These are phyloP conservation scores for Bos javanicus DNA, from an alignment of 2,113 vertebrate species.

Conservation along the genomic window DNA sequence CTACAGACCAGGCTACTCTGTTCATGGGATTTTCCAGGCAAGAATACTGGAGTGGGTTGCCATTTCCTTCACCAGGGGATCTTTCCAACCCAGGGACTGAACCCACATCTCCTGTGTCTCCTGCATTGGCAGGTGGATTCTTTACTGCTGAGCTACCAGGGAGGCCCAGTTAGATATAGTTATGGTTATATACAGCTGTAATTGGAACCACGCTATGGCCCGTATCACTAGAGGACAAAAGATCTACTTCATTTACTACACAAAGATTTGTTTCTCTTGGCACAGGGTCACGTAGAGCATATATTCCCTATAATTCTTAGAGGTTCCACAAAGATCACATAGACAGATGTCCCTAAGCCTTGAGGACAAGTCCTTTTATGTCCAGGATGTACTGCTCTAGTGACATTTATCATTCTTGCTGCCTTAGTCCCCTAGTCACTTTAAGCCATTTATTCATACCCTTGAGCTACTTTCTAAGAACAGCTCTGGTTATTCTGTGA, in stretches of 20 bases:
- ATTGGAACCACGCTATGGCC: neutral
- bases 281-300: neutral
- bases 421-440: constrained; percentile 2
- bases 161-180: neutral
- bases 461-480: constrained; percentile 72
- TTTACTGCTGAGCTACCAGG: neutral
- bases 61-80: neutral
- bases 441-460: constrained; percentile 36
- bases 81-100: neutral
- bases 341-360: neutral
- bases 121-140: neutral
- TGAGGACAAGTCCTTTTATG: neutral
- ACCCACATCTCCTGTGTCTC: neutral
- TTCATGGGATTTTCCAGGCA: neutral
- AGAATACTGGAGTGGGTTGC: neutral
- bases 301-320: neutral
- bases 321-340: neutral
- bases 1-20: neutral
- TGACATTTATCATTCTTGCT: neutral
- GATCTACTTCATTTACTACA: constrained; percentile 5
- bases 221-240: neutral
- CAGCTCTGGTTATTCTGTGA: constrained; percentile 69
- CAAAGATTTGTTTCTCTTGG: constrained; percentile 15
- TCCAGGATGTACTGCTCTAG: constrained; percentile 2
- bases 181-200: neutral